phyloP scores from a whole-genome alignment of 1,140 invertebrate genomes.

The Trachelipus rathkii region DNA sequence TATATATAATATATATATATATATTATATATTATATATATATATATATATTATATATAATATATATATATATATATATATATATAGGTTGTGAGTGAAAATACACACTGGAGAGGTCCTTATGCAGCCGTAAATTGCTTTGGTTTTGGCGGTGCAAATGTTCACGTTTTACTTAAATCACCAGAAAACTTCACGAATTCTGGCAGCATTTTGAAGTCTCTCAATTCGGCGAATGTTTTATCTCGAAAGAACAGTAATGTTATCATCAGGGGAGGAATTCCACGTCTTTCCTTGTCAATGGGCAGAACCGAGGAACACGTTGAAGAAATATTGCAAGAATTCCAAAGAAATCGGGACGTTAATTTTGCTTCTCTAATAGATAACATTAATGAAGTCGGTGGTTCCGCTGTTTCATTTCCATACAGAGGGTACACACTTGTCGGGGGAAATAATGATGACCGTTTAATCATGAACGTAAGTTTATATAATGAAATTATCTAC shows the following conservation, averaged over 20 bases:
- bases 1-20: no score
- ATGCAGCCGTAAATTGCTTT: constrained; percentile 85
- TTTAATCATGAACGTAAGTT: background rate
- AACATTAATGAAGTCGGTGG: background rate
- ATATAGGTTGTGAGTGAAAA: constrained; percentile 70
- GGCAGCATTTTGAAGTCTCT: constrained; percentile 4
- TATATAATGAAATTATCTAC: background rate
- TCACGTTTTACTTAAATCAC: constrained; percentile 72
- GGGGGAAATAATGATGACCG: background rate
- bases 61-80: no score
- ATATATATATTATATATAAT: no score
- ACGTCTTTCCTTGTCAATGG: constrained; percentile 72
- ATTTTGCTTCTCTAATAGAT: background rate
- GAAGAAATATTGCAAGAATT: constrained; percentile 60
- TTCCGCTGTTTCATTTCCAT: background rate
- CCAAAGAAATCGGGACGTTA: constrained; percentile 29
- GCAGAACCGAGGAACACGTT: constrained; percentile 77
- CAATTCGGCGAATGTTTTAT: constrained; percentile 4
- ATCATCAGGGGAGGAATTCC: constrained; percentile 49
- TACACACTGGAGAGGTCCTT: constrained; percentile 73
- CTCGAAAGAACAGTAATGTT: background rate
- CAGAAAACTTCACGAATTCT: constrained; percentile 19
- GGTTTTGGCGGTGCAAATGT: constrained; percentile 97
- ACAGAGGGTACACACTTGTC: background rate
- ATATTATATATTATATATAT: no score